phyloP scores from a whole-genome alignment of 2,888 invertebrate species.

The Macrophya annulata region DNA sequence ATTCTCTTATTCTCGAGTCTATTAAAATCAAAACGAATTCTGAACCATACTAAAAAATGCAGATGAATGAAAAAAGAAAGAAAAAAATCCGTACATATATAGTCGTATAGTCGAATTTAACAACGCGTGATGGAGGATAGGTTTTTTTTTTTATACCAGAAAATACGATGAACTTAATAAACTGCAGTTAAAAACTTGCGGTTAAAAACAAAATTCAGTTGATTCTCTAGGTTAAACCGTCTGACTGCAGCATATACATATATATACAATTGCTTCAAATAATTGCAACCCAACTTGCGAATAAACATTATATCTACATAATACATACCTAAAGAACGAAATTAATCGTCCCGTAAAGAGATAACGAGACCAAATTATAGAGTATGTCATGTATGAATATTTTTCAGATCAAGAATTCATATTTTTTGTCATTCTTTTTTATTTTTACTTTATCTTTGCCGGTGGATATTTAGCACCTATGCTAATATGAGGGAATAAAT shows the following conservation, averaged over 20 bases:
- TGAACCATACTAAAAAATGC: neutral
- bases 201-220: neutral
- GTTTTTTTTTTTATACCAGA: neutral
- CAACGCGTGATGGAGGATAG: neutral
- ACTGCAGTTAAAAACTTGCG: no score
- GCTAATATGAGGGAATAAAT: slow-evolving; percentile 19
- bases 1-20: slow-evolving; percentile 20
- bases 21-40: neutral
- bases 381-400: neutral
- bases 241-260: neutral
- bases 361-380: neutral
- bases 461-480: neutral
- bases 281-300: neutral
- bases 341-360: neutral
- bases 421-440: neutral
- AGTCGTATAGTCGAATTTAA: neutral
- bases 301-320: no score
- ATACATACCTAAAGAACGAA: neutral
- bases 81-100: neutral
- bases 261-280: neutral
- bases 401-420: neutral
- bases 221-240: neutral
- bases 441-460: neutral
- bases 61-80: slow-evolving; percentile 12
- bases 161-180: neutral